Evolutionary conservation across 2,888 invertebrate species (phyloP), one percentile per base, ranked within the genome.

Genomic region (Brenthis daphne): DNA sequence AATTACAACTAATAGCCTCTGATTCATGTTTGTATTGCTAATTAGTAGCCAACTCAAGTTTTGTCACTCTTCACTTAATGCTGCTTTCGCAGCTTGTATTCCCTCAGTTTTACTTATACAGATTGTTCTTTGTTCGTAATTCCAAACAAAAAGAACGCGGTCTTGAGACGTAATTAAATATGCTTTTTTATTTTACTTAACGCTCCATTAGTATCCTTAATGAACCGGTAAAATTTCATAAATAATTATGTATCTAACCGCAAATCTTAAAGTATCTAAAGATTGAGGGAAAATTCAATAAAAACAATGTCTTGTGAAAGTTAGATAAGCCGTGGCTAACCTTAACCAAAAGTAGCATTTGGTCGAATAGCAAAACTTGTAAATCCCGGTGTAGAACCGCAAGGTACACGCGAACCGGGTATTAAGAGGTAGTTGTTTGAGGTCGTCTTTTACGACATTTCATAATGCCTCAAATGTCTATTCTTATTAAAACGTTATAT

Each of bases 21-120:
- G 92, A 92, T 92, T 92, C 92, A 92, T 92, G 92, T 92, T 92
- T 92, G 92, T 92, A 91, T 90, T 89, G 88, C 88, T 92, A 92
- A 92, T 92, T 92, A 91, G 90, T 92, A 85, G 85, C 82, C 84
- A 85, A 85, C 90, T 90, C 88, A 90, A 92, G 91, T 92, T 92
- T 90, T 91, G 91, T 90, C 91, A 90, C 88, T 90, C 87, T 83
- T 86, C 87, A 86, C 86, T 89, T 88, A 85, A 84, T 82, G 84
- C 82, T 84, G 82, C 80, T 79, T 79, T 81, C 77, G 77, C 82
- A 76, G 75, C 68, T 78, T 75, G 77, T 79, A 79, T 78, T 78
- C 81, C 79, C 80, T 80, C 83, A 82, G 86, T 84, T 89, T 85
- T 85, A 85, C 85, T 84, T 43, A 85, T 86, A 86, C 85, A 84